Evolutionary conservation across 2,888 invertebrate genomes (phyloP).

Genomic region (Zhuqinia jingwanae): DNA sequence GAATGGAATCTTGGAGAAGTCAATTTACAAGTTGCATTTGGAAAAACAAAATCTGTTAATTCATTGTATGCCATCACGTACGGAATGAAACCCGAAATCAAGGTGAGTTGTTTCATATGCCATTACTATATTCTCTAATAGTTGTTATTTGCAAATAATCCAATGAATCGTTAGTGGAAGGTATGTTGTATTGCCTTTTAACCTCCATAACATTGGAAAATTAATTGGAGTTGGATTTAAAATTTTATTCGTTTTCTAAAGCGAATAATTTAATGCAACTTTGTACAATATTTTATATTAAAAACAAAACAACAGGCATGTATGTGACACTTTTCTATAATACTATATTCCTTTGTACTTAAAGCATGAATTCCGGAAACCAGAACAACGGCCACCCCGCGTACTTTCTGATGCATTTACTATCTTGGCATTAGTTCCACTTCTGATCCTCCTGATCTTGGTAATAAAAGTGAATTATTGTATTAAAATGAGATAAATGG

Average conservation of each 20-base stretch:
- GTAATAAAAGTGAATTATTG: too few species aligned
- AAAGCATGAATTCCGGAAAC: slow-evolving; percentile 92
- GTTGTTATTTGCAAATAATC: not conserved
- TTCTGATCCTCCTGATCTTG: slow-evolving; percentile 90
- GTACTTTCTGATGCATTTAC: slow-evolving; percentile 95
- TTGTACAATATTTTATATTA: too few species aligned
- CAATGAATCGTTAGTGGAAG: slow-evolving; percentile 76
- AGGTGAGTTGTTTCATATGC: slow-evolving; percentile 82
- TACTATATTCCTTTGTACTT: too few species aligned
- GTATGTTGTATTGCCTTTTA: slow-evolving; percentile 79
- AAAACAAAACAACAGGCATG: too few species aligned
- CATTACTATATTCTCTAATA: not conserved
- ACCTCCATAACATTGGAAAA: slow-evolving; percentile 81
- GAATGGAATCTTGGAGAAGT: slow-evolving; percentile 92
- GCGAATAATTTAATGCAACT: not conserved
- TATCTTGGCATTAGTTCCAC: slow-evolving; percentile 89
- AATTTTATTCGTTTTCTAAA: slow-evolving; percentile 10
- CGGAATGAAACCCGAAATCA: slow-evolving; percentile 84
- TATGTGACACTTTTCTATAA: too few species aligned
- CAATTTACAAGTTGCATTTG: slow-evolving; percentile 86
- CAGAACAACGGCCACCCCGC: slow-evolving; percentile 94
- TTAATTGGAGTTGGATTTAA: slow-evolving; percentile 61
- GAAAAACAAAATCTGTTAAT: slow-evolving; percentile 80
- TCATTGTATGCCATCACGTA: slow-evolving; percentile 80
- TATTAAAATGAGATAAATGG: slow-evolving; percentile 40